Evolutionary conservation across 2,888 invertebrate genomes (phyloP).

Genomic region (Polietes domitor): DNA sequence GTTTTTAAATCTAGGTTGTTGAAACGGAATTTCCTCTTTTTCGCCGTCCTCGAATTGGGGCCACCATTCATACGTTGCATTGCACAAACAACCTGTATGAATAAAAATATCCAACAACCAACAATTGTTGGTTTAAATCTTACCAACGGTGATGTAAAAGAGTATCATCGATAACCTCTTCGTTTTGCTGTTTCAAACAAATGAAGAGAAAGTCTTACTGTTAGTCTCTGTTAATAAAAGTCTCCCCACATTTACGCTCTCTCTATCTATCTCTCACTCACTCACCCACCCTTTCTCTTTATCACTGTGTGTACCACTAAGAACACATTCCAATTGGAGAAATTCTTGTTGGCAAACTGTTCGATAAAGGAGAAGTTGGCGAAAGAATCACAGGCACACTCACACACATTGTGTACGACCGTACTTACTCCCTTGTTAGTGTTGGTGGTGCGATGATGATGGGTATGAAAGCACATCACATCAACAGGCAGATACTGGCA

Average conservation of each 20-base stretch:
- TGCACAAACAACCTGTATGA: conserved; percentile 56
- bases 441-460: background rate
- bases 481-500: conserved; percentile 54
- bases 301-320: background rate
- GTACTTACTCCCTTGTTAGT: too few species aligned
- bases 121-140: too few species aligned
- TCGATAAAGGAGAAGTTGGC: conserved; percentile 46
- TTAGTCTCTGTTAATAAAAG: too few species aligned
- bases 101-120: background rate
- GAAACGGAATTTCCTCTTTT: background rate
- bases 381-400: too few species aligned
- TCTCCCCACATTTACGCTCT: too few species aligned
- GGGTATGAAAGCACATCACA: conserved; percentile 7
- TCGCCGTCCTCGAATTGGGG: background rate
- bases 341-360: conserved; percentile 44
- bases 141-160: background rate
- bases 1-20: background rate
- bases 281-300: too few species aligned
- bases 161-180: background rate
- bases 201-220: background rate
- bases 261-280: too few species aligned
- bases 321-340: conserved; percentile 52
- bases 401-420: too few species aligned
- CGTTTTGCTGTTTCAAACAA: background rate
- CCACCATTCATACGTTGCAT: background rate